A percentile compares a stretch with the other conserved stretches of the same genome.
Conservation (phyloP, 2,888 invertebrate species). For the Orthosia incerta region DNA sequence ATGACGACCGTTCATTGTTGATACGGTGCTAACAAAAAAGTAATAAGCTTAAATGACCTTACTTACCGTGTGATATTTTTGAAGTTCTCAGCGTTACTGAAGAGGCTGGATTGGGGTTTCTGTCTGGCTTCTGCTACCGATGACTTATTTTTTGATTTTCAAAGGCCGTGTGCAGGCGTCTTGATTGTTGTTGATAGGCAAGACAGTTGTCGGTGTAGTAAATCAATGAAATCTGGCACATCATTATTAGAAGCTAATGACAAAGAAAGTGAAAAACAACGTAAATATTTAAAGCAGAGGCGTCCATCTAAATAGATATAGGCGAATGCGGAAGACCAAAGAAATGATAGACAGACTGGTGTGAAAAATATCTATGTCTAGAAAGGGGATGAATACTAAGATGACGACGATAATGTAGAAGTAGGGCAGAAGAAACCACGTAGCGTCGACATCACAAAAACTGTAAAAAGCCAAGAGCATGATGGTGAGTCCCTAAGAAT, state of each 20-base stretch:
- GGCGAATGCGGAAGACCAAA: no score
- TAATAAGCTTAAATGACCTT: constrained; percentile 58
- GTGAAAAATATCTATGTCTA: no score
- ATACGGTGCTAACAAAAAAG: constrained; percentile 59
- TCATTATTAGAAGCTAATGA: no score
- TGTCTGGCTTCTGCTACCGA: constrained; percentile 17
- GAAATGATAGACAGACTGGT: no score
- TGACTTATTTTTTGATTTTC: constrained; percentile 7
- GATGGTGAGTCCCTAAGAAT: not conserved
- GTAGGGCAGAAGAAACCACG: not conserved
- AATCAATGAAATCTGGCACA: not conserved
- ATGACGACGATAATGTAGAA: not conserved
- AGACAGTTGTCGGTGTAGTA: not conserved
- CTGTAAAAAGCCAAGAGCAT: not conserved
- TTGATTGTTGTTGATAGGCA: constrained; percentile 2
- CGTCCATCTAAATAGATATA: no score
- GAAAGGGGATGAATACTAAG: not conserved
- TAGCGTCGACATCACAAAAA: not conserved
- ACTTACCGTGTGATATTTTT: constrained; percentile 61
- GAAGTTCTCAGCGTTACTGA: constrained; percentile 34
- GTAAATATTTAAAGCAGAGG: no score
- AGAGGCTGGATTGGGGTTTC: constrained; percentile 32
- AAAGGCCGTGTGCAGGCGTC: not conserved
- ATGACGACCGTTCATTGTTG: constrained; percentile 62
- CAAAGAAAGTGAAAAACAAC: no score